A percentile compares a stretch with the other conserved stretches of the same genome.
Conservation (phyloP, 1,140 invertebrate genomes). For the Diorhabda elongata region DNA sequence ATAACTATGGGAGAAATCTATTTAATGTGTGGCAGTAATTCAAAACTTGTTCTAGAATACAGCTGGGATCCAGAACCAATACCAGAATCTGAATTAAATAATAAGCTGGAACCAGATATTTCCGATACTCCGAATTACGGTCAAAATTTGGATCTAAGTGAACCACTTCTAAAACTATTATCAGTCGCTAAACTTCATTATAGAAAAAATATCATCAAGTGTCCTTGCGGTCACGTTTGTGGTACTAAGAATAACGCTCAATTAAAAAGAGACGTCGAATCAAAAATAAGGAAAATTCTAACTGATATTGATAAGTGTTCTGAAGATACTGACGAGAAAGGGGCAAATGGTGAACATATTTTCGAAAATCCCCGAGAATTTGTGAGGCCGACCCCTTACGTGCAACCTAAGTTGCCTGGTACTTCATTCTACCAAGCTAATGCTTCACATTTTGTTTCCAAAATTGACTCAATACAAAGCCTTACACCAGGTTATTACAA, state of each 20-base stretch:
- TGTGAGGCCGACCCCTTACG: slow-evolving; percentile 1
- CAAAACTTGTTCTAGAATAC: slow-evolving; percentile 76
- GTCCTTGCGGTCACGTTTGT: slow-evolving; percentile 54
- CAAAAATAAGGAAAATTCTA: slow-evolving; percentile 22
- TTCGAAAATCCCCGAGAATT: slow-evolving; percentile 8
- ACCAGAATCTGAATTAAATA: slow-evolving; percentile 11
- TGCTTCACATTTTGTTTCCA: slow-evolving; percentile 9
- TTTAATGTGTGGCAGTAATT: slow-evolving; percentile 80
- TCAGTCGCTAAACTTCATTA: slow-evolving; percentile 56
- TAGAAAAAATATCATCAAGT: slow-evolving; percentile 42
- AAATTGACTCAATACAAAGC: slow-evolving; percentile 36
- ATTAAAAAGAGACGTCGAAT: slow-evolving; percentile 22
- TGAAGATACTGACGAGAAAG: slow-evolving; percentile 17
- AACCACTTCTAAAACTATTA: slow-evolving; percentile 56
- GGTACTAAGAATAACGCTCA: slow-evolving; percentile 37
- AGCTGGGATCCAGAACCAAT: slow-evolving; percentile 61
- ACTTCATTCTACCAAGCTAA: slow-evolving; percentile 16
- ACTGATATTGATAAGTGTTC: slow-evolving; percentile 21
- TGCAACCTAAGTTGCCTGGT: slow-evolving; percentile 17
- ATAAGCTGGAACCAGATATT: slow-evolving; percentile 30
- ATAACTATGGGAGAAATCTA: slow-evolving; percentile 87
- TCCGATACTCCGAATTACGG: slow-evolving; percentile 13
- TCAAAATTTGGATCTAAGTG: slow-evolving; percentile 36
- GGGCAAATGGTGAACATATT: slow-evolving; percentile 6
- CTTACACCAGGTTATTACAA: slow-evolving; percentile 50